These are phyloP conservation scores for Hemiscyllium ocellatum DNA, from an alignment of 2,113 vertebrate genomes.

Conservation along the genomic window DNA sequence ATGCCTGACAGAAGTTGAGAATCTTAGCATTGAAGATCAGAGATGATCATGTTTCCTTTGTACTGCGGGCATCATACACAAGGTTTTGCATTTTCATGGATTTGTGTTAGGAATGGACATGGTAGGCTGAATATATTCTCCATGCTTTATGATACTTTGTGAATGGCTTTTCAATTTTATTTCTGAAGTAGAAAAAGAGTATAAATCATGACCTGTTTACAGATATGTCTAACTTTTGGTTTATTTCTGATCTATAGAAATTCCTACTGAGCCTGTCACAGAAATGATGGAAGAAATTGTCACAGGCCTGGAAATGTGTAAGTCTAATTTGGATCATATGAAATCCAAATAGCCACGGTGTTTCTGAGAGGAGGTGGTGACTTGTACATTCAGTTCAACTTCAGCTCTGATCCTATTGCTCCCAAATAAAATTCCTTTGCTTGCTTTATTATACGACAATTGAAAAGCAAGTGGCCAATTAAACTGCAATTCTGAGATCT, in stretches of 20 bases:
- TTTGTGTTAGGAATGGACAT: neutral
- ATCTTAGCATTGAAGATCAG: neutral
- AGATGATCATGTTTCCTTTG: no score
- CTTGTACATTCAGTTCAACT: neutral
- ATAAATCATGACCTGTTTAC: neutral
- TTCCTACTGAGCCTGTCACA: neutral
- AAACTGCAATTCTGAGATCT: neutral
- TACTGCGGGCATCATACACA: neutral
- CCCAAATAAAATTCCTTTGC: neutral
- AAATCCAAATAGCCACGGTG: neutral
- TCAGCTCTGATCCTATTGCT: neutral
- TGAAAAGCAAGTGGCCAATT: neutral
- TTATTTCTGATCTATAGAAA: slow-evolving; percentile 10
- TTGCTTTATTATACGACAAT: neutral
- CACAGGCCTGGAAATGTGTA: neutral
- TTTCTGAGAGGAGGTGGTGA: neutral
- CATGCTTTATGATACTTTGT: neutral
- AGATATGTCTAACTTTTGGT: neutral
- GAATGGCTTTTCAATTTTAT: neutral
- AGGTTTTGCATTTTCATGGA: neutral
- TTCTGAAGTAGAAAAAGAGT: neutral
- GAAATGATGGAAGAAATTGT: neutral
- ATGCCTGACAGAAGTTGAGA: neutral
- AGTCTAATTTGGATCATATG: neutral
- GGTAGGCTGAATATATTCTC: neutral